Base-by-base conservation (phyloP, 64 coral and sea anemone species). In the Porites australiensis region DNA sequence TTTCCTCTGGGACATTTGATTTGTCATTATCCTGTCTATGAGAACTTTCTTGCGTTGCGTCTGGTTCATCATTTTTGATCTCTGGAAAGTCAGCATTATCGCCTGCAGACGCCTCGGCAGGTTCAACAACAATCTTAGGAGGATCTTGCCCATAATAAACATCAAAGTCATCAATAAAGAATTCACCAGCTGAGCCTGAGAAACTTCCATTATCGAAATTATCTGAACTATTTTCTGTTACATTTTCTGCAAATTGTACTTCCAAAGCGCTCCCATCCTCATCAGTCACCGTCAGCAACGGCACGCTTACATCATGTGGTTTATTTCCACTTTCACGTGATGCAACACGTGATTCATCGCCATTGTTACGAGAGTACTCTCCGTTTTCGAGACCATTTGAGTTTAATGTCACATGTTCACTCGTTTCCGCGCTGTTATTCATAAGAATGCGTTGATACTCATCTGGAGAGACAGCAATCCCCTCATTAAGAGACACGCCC, bases 161-260 rank as follows among this genome's bases (percentile, higher is more conserved):
- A 48, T 95, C 93, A 63, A 91, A 95, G 87, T 95, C 93, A 61
- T 95, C 93, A 74, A 87, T 87, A 48, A 91, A 69, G 13, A 95
- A 89, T 19, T 95, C 89, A 8, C 77, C 79, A 27, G 71, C 58
- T 23, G 74, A 78, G 50, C 86, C 81, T 19, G 61, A 10, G 23
- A 84, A 69, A 13, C 81, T 65, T 22, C 69, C 81, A 64, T 73
- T 69, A 20, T 44, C 9, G 1, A 61, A 49, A 66, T 67, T 74
- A 45, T 44, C 16, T 1, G 55, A 8, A 27, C 44, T 57, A 43
- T 58, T 10, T 43, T 77, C 69, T 20, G 52, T 6, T 1, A n/a
- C 60, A 19, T 66, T 68, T 55, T 76, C 70, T 20, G 58, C 55
- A 74, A 89, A 89, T 20, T 18, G 58, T 4, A 84, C 58, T 62